Base-by-base conservation (phyloP, 2,888 invertebrate genomes). In the Drosophila quinaria region DNA sequence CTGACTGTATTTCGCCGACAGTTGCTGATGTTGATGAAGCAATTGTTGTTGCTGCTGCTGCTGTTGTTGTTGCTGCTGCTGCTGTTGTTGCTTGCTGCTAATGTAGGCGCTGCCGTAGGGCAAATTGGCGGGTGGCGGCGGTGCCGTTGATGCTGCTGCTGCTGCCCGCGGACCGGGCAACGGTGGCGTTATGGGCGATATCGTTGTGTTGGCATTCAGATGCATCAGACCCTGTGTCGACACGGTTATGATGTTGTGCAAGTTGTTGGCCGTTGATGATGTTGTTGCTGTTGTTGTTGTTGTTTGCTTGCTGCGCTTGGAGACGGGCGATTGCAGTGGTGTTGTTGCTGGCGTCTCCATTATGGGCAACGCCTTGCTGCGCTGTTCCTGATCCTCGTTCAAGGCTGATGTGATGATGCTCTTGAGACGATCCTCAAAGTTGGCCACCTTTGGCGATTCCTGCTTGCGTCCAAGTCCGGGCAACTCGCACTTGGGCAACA, bases 381-480 rank as follows among this genome's bases (percentile, higher is more conserved):
- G 91, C 49, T 93, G 93, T 72, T 93, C 94, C 89, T 96, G 96
- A 91, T 97, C 97, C 91, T 97, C 97, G 91, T 97, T 97, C 39
- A 97, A 93, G 58, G 97, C 97, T 3, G 96, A 96, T 2, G 97
- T 97, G 73, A 97, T 97, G 70, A 97, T 96, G 90, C 96, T 96
- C 93, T 97, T 97, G 46, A 97, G 94, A 29, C 98, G 94, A 92
- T 98, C 97, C 92, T 98, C 97, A 92, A 97, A 97, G 92, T 97
- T 97, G 60, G 96, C 96, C 70, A 96, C 95, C 90, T 96, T 95
- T 1, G 97, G 97, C n/a, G 97, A 96, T 92, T 97, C 97, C 76
- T 93, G 93, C 51, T 90, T 91, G 47, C 73, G 75, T 5, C 78
- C 41, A 37, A 80, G 33, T 0, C 78, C 76, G 1, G 90, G 90